Evolutionary conservation across 2,888 invertebrate species (phyloP), one percentile per base, ranked within the genome.

Genomic region (Ptychoptera albimana): DNA sequence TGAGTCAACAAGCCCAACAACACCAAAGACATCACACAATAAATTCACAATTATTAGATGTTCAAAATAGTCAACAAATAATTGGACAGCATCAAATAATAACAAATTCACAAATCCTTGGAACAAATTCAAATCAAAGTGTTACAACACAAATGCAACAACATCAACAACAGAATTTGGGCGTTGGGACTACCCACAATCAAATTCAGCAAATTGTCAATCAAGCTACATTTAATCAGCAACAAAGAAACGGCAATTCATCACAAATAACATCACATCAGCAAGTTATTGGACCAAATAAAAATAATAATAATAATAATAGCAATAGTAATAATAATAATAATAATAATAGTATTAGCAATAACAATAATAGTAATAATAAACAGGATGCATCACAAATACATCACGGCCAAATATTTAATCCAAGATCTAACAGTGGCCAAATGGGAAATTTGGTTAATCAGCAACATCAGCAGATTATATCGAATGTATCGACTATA

Each of bases 401-500:
- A 37, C 36, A 15, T 11, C 30, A 29, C 47, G 48, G 45, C 48
- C 49, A 43, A 48, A 49, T 48, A 46, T 23, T 23, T 23, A 23
- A 23, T 23, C 23, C 23, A 23, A 23, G 23, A 23, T 23, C 23
- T 23, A 23, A 23, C 7, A 23, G 7, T 23, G 7, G 4, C 3
- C 23, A 23, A 23, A 23, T 23, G 23, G 23, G 23, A 23, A 23
- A 23, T 23, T 5, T 23, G 23, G 23, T 23, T 3, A 23, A 23
- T 23, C 23, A 23, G 23, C 23, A 23, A 23, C 23, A 23, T 5
- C 23, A 23, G 7, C 23, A 23, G 23, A 48, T 32, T 46, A 47
- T 44, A 37, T 37, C 15, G 50, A 51, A 49, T 41, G 40, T 50
- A 45, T 45, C 52, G 42, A 52, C 53, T 30, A 51, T 42, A 12